These are phyloP conservation scores for Malacoraja senta DNA, from an alignment of 2,797 vertebrate genomes.

Conservation along the genomic window DNA sequence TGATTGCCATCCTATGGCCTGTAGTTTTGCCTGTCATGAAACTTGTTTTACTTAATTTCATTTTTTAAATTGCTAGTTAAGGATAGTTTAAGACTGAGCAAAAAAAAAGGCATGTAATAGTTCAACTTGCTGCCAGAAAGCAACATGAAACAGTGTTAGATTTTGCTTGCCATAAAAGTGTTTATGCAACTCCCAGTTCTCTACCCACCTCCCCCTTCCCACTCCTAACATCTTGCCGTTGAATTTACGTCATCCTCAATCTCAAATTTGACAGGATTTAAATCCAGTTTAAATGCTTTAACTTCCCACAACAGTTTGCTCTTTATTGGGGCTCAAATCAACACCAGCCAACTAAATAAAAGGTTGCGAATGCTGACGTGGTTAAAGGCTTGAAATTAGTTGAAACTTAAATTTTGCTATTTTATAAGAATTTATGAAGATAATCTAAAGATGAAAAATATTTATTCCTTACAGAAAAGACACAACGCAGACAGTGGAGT, in stretches of 20 bases:
- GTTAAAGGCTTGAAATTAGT: neutral
- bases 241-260: neutral
- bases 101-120: neutral
- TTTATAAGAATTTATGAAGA: neutral
- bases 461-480: constrained; percentile 73
- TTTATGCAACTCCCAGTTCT: neutral
- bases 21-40: neutral
- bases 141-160: neutral
- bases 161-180: neutral
- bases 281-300: neutral
- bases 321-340: neutral
- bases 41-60: neutral
- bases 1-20: neutral
- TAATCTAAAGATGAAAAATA: neutral
- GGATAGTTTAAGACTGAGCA: neutral
- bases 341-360: neutral
- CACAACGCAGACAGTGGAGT: constrained; percentile 91
- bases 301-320: neutral
- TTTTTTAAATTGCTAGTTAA: neutral
- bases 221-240: neutral
- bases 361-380: too few relatives aligned
- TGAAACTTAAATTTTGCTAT: neutral
- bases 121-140: neutral
- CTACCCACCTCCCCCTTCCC: neutral
- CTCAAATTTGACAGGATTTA: neutral